A percentile compares a stretch with the other conserved stretches of the same genome.
phyloP scores from a whole-genome alignment of 2,797 vertebrate species.

The Poecilia picta region DNA sequence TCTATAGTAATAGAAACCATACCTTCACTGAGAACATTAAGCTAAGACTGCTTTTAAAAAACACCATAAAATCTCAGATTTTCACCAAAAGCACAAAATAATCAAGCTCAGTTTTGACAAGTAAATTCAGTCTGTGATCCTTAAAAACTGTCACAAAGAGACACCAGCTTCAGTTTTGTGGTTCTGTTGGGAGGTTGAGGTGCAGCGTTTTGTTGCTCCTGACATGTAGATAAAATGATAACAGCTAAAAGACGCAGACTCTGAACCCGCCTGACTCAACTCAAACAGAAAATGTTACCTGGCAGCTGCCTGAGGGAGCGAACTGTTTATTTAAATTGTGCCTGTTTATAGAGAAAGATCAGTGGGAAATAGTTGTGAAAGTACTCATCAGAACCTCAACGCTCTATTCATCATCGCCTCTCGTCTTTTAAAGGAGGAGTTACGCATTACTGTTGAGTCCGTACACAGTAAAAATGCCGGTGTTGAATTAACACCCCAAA shows the following conservation, averaged over 20 bases:
- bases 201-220: background rate
- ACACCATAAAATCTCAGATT: background rate
- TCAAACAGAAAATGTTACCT: background rate
- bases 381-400: background rate
- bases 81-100: background rate
- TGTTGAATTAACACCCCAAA: no score
- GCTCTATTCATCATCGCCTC: background rate
- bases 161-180: background rate
- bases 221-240: background rate
- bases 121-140: background rate
- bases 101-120: background rate
- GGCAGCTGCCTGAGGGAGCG: background rate
- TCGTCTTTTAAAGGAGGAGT: background rate
- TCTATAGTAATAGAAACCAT: background rate
- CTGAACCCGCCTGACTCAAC: slow-evolving; percentile 11
- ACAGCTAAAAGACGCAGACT: background rate
- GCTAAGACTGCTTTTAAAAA: background rate
- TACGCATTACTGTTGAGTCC: background rate
- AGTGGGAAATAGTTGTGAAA: background rate
- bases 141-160: background rate
- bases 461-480: no score
- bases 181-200: background rate
- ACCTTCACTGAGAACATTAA: background rate
- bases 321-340: background rate
- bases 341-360: background rate